Base-by-base conservation (phyloP, 1,140 invertebrate genomes). In the Sminthurides bifidus region DNA sequence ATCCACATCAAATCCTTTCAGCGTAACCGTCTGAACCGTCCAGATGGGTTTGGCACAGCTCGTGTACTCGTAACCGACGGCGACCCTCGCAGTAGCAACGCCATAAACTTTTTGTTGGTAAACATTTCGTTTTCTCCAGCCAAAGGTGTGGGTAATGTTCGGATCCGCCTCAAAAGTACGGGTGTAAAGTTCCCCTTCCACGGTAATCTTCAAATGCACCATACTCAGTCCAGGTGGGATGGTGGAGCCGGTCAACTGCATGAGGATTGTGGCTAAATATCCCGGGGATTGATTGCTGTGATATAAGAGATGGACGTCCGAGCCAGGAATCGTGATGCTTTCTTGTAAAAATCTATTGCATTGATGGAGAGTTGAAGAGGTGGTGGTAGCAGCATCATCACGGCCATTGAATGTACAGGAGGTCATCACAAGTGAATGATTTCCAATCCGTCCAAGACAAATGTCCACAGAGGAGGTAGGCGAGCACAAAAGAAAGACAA, bases 1-100 rank as follows among this genome's bases (percentile, higher is more conserved):
- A 61, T 93, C 89, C 29, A 97, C 87, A 70, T 96, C 91, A 73
- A 94, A 95, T n/a, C 93, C 95, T 70, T 91, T 85, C 58, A 98
- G 73, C 19, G 84, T 89, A 2, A 89, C 87, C 8, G 89, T 93
- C 69, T 92, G 85, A 1, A 86, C 88, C 64, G 92, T 89, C 93
- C 93, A 97, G 38, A 95, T 84, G 1, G 92, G 81, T 35, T 82
- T 78, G 2, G 76, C 71, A 72, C 94, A 98, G 12, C 80, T 83
- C 14, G 79, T 80, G 68, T 97, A 94, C 72, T 49, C 46, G 69
- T 98, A 98, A 26, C 94, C 94, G 48, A 98, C 87, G 69, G 71
- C 74, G 71, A 66, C 61, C 14, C 55, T 26, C 26, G 65, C 65
- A 3, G 41, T 19, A 1, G 65, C 63, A 2, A 65, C 44, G 27